Base-by-base conservation (phyloP, 2,888 invertebrate genomes). In the Drosophila crucigera region DNA sequence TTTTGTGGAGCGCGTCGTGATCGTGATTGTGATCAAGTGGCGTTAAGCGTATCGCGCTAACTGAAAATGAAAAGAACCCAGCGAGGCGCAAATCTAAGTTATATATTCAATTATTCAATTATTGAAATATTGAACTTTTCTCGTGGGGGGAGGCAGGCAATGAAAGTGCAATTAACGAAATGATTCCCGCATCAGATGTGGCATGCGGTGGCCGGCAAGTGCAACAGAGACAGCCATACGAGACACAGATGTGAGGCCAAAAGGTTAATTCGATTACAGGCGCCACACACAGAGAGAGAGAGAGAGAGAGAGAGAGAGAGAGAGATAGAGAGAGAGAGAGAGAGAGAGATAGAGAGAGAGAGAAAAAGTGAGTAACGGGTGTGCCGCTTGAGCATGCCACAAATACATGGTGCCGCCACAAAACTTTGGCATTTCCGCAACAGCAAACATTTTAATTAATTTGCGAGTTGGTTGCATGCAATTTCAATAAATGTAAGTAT, bases 231-330 rank as follows among this genome's bases (percentile, higher is more conserved):
- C 19, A 22, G 53, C 10, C 7, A 6, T 11, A 19, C 10, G 30
- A 7, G 28, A 16, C 25, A 25, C 19, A 49, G 33, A 64, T 47
- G 56, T 39, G 54, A 65, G 76, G 41, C 76, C 68, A 64, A 81
- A 68, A 83, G 91, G 91, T 91, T 90, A 91, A 91, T 91, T 91
- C 76, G 90, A 91, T 91, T 87, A 84, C 71, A 67, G 60, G 68
- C 56, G 70, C 66, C 53, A 65, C 52, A 25, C 6, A 30, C 11
- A 56, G 7, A 47, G 4, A 33, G 33, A 33, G 30, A 31, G 30
- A 47, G 4, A 33, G 33, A 11, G 30, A 30, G 30, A 53, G 22
- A 47, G 4, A 33, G 33, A 33, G 30, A 30, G 30, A 33, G 33
- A 33, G 33, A 10, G 33, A 33, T 3, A 33, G 10, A 33, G 31